Evolutionary conservation across 2,888 invertebrate species (phyloP).

Genomic region (Steinernema scapterisci): DNA sequence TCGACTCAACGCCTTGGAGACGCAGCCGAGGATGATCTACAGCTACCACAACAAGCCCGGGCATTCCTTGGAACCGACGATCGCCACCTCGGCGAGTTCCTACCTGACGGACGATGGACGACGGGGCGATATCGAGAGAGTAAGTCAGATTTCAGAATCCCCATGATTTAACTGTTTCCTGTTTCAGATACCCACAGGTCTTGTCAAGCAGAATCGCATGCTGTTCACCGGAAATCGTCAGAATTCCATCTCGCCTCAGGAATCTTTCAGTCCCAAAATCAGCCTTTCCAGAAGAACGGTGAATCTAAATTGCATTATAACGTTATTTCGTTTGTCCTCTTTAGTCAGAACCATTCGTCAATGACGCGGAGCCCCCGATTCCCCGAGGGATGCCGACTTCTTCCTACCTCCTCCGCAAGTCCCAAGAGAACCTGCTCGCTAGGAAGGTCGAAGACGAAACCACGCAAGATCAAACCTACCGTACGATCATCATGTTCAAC

Average conservation of each 20-base stretch:
- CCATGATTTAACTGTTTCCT: background rate
- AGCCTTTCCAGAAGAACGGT: constrained; percentile 18
- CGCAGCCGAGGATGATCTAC: constrained; percentile 21
- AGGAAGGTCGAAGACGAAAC: background rate
- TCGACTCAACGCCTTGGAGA: constrained; percentile 15
- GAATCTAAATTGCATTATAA: background rate
- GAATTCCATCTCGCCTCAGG: background rate
- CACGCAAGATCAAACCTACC: background rate
- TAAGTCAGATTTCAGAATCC: background rate
- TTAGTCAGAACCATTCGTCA: constrained; percentile 2
- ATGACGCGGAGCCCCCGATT: background rate
- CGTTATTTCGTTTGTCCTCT: background rate
- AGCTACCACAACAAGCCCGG: constrained; percentile 1
- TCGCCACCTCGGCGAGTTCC: constrained; percentile 24
- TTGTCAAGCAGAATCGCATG: constrained; percentile 27
- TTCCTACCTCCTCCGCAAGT: constrained; percentile 14
- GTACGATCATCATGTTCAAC: constrained; percentile 28
- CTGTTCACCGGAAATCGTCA: constrained; percentile 6
- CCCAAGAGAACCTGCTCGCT: constrained; percentile 13
- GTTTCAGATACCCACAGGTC: background rate
- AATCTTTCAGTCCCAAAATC: background rate
- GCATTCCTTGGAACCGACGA: background rate
- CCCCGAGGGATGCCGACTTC: constrained; percentile 23
- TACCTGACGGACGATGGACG: constrained; percentile 17
- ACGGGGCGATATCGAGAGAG: constrained; percentile 1